These are phyloP conservation scores for Naja naja DNA, from an alignment of 2,113 vertebrate species.

Conservation along the genomic window DNA sequence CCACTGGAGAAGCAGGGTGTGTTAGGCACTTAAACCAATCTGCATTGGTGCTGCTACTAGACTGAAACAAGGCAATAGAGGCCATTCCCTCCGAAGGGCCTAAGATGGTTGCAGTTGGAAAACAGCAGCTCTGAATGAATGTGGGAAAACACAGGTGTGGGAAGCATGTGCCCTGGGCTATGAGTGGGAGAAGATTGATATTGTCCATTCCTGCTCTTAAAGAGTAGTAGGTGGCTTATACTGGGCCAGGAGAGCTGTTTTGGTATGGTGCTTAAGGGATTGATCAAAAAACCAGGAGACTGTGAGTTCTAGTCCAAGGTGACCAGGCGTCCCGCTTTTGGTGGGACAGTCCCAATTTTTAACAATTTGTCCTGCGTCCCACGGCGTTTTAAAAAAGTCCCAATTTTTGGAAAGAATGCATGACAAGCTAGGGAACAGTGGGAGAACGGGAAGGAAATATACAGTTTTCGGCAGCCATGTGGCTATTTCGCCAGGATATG, in stretches of 20 bases:
- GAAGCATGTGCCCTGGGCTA: neutral
- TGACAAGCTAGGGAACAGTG: too few relatives aligned
- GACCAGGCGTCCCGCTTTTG: too few relatives aligned
- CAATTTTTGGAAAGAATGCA: too few relatives aligned
- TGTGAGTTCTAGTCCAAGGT: neutral
- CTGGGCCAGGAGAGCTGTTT: neutral
- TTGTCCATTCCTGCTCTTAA: neutral
- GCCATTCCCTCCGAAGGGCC: neutral
- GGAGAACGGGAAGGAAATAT: too few relatives aligned
- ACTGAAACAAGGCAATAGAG: neutral
- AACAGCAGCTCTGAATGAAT: neutral
- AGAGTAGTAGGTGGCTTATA: neutral
- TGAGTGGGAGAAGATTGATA: neutral
- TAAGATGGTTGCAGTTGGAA: neutral
- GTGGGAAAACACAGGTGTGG: neutral
- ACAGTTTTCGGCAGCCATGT: too few relatives aligned
- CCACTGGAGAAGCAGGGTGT: neutral
- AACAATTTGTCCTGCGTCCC: too few relatives aligned
- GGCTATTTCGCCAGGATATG: too few relatives aligned
- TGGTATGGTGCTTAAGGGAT: neutral
- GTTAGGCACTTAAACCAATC: neutral
- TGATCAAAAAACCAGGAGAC: neutral
- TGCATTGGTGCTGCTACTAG: neutral
- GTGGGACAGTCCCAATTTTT: too few relatives aligned
- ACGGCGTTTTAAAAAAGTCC: too few relatives aligned